Conservation (phyloP, 2,797 vertebrate species). For the Micromesistius poutassou region DNA sequence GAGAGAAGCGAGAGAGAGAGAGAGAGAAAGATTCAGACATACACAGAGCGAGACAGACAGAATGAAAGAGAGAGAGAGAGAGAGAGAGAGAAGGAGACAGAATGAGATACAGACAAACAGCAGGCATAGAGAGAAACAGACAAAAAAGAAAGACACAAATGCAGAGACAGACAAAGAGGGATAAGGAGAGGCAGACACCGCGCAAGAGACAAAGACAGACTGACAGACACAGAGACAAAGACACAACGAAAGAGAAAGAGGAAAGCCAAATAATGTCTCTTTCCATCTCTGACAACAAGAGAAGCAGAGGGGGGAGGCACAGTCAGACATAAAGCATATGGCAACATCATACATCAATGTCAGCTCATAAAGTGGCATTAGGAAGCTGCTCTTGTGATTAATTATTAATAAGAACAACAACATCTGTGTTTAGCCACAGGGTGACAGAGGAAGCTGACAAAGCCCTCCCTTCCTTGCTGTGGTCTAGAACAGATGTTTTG, state of each 20-base stretch:
- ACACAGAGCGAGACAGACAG: no score
- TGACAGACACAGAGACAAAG: background rate
- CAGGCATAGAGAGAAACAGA: background rate
- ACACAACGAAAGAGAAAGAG: background rate
- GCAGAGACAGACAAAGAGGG: background rate
- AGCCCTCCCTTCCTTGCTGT: background rate
- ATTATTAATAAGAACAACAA: background rate
- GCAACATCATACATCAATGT: background rate
- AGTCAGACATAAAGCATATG: background rate
- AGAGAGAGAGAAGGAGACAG: no score
- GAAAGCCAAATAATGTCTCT: background rate
- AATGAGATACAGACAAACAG: background rate
- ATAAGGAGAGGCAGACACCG: background rate
- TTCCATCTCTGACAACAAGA: background rate
- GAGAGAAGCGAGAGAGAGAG: no score
- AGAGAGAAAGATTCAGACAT: no score
- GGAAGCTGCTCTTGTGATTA: background rate
- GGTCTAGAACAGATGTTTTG: background rate
- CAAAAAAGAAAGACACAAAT: no score
- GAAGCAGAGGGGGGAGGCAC: background rate
- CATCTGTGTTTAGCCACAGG: constrained; percentile 3
- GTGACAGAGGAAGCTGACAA: background rate
- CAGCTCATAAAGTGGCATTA: background rate
- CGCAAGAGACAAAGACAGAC: background rate
- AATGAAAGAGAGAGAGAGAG: no score